Evolutionary conservation across 1,140 invertebrate genomes (phyloP).

Genomic region (Heliconius hewitsoni): DNA sequence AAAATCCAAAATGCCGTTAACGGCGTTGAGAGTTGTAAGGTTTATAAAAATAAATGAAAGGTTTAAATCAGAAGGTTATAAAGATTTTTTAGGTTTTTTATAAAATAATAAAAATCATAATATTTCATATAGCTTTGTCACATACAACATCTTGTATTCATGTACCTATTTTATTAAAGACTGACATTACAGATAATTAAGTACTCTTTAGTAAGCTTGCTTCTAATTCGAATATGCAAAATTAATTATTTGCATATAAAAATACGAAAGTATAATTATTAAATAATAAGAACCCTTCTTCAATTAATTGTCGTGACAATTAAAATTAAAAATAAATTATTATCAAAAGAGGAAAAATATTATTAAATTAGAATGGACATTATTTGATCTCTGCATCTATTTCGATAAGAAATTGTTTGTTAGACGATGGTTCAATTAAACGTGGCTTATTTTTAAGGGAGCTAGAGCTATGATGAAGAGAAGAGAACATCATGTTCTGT

Average conservation of each 20-base stretch:
- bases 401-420: slow-evolving; percentile 74
- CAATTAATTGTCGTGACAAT: background rate
- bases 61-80: too few species aligned
- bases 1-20: background rate
- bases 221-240: background rate
- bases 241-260: background rate
- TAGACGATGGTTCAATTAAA: slow-evolving; percentile 47
- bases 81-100: too few species aligned
- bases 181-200: background rate
- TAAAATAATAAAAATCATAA: too few species aligned
- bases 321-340: background rate
- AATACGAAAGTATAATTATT: background rate
- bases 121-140: too few species aligned
- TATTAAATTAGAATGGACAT: background rate
- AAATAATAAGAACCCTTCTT: background rate
- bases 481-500: slow-evolving; percentile 26
- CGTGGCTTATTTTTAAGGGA: background rate
- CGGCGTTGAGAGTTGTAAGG: background rate
- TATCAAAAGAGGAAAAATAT: background rate
- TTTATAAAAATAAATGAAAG: background rate
- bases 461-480: background rate
- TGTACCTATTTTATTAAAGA: background rate
- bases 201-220: background rate
- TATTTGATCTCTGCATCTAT: slow-evolving; percentile 64
- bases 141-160: background rate